Evolutionary conservation across 92 coral and sea anemone species (phyloP), one percentile per base, ranked within the genome.

Genomic region (Palythoa grandis): DNA sequence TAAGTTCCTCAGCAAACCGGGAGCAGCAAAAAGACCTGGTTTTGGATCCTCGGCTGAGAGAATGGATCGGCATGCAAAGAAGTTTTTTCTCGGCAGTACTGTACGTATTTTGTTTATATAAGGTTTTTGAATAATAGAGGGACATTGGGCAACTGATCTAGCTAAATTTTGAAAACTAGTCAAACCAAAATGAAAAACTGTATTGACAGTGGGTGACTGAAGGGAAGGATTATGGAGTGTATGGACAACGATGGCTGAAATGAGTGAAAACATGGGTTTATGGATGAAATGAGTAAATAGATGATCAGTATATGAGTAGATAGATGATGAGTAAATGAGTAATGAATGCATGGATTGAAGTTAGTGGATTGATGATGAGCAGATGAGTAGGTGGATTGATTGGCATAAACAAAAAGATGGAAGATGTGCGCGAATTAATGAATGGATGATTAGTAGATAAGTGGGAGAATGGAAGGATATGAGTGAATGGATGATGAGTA

Each of bases 41-140:
- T 96, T 96, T 92, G 97, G 99, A 20, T 96, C 99, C 12, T 90
- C 99, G 71, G 99, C 99, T 23, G 97, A 94, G 75, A 93, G 99
- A 14, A 91, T 96, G 76, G 96, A 96, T 86, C 94, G 94, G 82
- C 96, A 95, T 48, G 99, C 98, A 2, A 86, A 96, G 63, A 88
- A 92, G 79, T 96, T 93, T 89, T 95, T 96, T 80, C 94, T 96
- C n/a, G 98, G 98, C 54, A 96, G 92, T 63, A 89, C 74, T 82
- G 99, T 96, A 88, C 63, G 99, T 91, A 56, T 35, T 50, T 57
- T 19, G 29, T 5, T 50, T 66, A 10, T 71, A 11, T 38, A 39
- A 73, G 16, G 9, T 22, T 58, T 39, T 50, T 39, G 58, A 15
- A 10, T 10, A 24, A 69, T 69, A 12, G 22, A 13, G 3, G 11